These are phyloP conservation scores for Trinectes maculatus DNA, from an alignment of 2,113 vertebrate genomes.

Conservation along the genomic window DNA sequence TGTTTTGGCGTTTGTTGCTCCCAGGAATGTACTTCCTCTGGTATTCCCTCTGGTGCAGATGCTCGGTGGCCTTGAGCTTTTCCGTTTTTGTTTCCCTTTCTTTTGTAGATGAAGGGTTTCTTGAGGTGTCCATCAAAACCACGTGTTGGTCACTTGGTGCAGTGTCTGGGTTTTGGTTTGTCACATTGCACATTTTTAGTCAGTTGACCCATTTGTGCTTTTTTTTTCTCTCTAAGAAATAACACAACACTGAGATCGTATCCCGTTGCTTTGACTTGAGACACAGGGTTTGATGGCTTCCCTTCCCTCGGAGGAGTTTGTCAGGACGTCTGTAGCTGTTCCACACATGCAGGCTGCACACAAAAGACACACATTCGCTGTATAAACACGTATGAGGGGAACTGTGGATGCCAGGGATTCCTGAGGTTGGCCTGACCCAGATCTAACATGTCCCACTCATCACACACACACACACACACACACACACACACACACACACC, in stretches of 20 bases:
- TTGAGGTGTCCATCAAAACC: neutral
- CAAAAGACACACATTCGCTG: conserved; percentile 31
- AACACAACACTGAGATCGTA: neutral
- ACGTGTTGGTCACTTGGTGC: neutral
- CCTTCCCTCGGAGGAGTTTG: neutral
- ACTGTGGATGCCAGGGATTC: conserved; percentile 73
- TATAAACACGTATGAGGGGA: conserved; percentile 41
- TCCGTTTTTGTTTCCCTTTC: conserved; percentile 7
- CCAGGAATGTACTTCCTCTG: conserved; percentile 69
- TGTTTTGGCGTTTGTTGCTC: conserved; percentile 28
- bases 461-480: conserved; percentile 24
- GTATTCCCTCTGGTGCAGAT: conserved; percentile 22
- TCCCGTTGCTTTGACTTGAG: neutral
- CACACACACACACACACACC: conserved; percentile 13
- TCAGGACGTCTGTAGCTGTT: neutral
- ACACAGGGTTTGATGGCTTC: conserved; percentile 6
- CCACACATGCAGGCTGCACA: conserved; percentile 1
- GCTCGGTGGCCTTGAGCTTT: conserved; percentile 23
- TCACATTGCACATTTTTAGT: neutral
- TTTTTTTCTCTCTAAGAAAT: no score
- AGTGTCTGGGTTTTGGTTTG: neutral
- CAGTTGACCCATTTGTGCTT: no score
- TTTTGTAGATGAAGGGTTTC: conserved; percentile 20
- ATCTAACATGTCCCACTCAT: conserved; percentile 59
- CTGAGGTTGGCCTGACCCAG: conserved; percentile 75